phyloP scores from a whole-genome alignment of 2,888 invertebrate genomes.

The Uloborus plumipes region DNA sequence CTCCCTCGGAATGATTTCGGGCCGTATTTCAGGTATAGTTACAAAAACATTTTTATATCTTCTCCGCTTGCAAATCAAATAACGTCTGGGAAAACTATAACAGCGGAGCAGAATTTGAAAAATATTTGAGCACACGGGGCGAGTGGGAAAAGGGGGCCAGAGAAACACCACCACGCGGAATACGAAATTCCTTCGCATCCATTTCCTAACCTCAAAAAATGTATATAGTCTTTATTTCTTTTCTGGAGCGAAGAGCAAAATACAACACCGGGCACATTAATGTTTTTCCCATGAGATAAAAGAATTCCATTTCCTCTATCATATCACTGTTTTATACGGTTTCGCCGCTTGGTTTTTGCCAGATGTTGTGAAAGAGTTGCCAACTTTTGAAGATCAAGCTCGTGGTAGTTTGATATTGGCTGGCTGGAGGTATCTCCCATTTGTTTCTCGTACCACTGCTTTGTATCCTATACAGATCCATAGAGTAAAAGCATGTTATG shows the following conservation, averaged over 20 bases:
- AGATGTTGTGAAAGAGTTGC: too few species aligned
- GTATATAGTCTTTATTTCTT: slow-evolving; percentile 34
- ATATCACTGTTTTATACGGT: neutral
- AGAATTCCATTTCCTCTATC: slow-evolving; percentile 22
- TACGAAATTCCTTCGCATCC: slow-evolving; percentile 45
- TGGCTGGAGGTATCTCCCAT: too few species aligned
- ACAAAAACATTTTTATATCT: slow-evolving; percentile 61
- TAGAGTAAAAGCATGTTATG: too few species aligned
- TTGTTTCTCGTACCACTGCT: too few species aligned
- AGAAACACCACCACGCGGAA: slow-evolving; percentile 26
- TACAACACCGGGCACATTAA: slow-evolving; percentile 31
- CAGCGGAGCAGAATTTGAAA: slow-evolving; percentile 56
- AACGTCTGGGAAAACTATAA: slow-evolving; percentile 60
- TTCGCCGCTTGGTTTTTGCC: too few species aligned
- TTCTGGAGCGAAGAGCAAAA: slow-evolving; percentile 30
- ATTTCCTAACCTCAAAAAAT: slow-evolving; percentile 4
- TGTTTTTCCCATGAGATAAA: slow-evolving; percentile 13
- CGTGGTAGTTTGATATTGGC: too few species aligned
- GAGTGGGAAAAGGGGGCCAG: slow-evolving; percentile 11
- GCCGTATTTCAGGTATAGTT: slow-evolving; percentile 63
- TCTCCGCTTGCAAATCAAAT: slow-evolving; percentile 63
- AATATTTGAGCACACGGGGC: slow-evolving; percentile 45
- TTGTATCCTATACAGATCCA: too few species aligned
- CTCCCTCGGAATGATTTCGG: slow-evolving; percentile 31
- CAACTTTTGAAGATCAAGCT: too few species aligned